A percentile compares a stretch with the other conserved stretches of the same genome.
These are phyloP conservation scores for Pseudomyrmex dendroicus DNA, from an alignment of 1,140 invertebrate genomes.

Conservation along the genomic window DNA sequence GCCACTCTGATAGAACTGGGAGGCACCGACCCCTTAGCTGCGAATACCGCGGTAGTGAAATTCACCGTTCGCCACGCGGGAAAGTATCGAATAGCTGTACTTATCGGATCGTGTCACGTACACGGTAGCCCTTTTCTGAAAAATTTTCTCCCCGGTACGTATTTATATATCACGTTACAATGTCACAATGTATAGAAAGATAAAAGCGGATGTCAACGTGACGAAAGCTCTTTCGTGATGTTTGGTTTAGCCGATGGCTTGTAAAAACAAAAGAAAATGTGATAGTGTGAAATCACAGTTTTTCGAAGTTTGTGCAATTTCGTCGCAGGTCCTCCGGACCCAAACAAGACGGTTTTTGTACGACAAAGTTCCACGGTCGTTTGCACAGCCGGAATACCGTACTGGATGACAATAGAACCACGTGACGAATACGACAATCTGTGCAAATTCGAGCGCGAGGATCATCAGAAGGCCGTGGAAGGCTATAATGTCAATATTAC, in stretches of 20 bases:
- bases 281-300: too few relatives aligned
- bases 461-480: conserved; percentile 86
- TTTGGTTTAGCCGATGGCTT: too few relatives aligned
- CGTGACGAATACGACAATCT: conserved; percentile 95
- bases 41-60: conserved; percentile 94
- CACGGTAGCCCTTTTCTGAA: conserved; percentile 89
- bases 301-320: neutral
- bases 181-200: neutral
- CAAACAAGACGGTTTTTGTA: conserved; percentile 93
- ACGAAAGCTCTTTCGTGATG: neutral
- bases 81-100: conserved; percentile 93
- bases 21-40: conserved; percentile 91
- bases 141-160: conserved; percentile 87
- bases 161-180: neutral
- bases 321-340: conserved; percentile 90
- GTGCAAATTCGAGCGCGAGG: conserved; percentile 88
- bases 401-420: conserved; percentile 94
- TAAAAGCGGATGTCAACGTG: conserved; percentile 1
- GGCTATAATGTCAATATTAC: conserved; percentile 85
- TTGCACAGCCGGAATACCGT: conserved; percentile 91
- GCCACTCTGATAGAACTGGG: conserved; percentile 94
- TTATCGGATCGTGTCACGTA: conserved; percentile 90
- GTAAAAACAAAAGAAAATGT: neutral
- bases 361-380: conserved; percentile 95
- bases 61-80: conserved; percentile 96